phyloP scores from a whole-genome alignment of 2,888 invertebrate genomes.

The Periphyllus acericola region DNA sequence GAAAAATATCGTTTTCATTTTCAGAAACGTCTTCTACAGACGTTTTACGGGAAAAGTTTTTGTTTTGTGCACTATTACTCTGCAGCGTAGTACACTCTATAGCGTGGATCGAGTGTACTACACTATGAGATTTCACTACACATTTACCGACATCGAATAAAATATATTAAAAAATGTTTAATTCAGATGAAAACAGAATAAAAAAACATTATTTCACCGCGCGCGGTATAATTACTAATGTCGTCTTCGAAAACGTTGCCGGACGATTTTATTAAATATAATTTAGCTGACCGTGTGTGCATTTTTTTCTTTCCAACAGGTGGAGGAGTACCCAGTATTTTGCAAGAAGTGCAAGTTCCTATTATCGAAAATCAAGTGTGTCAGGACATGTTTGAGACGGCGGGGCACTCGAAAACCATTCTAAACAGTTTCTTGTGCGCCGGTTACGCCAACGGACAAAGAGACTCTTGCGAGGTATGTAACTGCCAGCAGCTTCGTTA shows the following conservation, averaged over 20 bases:
- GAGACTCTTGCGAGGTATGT: slow-evolving; percentile 89
- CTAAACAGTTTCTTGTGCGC: slow-evolving; percentile 89
- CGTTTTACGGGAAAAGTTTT: no score
- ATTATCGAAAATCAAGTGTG: slow-evolving; percentile 91
- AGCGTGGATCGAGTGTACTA: no score
- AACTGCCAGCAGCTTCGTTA: neutral
- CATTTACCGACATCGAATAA: no score
- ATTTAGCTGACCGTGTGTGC: neutral
- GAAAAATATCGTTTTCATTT: no score
- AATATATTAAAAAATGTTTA: no score
- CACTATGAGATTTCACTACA: no score
- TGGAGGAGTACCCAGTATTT: slow-evolving; percentile 87
- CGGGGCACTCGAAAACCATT: slow-evolving; percentile 88
- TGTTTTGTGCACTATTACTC: no score
- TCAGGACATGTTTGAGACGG: slow-evolving; percentile 93
- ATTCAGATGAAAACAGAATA: no score
- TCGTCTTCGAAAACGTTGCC: neutral
- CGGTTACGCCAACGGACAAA: slow-evolving; percentile 90
- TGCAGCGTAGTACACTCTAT: no score
- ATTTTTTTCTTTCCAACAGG: slow-evolving; percentile 67
- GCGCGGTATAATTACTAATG: no score
- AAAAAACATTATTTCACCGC: no score
- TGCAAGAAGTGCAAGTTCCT: slow-evolving; percentile 91
- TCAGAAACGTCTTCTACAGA: no score
- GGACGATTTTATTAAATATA: neutral